A percentile compares a stretch with the other conserved stretches of the same genome.
Conservation (phyloP, 2,797 vertebrate genomes). For the Melanotaenia pygmaea region DNA sequence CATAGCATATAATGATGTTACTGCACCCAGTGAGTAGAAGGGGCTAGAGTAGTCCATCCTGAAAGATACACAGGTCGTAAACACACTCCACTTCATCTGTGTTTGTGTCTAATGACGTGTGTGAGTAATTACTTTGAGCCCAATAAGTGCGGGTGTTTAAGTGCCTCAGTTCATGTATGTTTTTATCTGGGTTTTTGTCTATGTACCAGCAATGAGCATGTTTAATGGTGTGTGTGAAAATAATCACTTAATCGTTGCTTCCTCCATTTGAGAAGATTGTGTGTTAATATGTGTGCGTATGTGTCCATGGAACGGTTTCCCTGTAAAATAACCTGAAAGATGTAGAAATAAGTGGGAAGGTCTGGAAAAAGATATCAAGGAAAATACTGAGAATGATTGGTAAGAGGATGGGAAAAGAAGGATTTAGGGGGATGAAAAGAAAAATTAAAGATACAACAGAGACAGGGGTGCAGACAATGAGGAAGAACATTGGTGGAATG, state of each 20-base stretch:
- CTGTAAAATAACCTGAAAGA: slow-evolving; percentile 52
- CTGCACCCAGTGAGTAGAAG: slow-evolving; percentile 38
- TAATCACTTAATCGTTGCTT: slow-evolving; percentile 78
- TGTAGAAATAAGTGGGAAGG: slow-evolving; percentile 35
- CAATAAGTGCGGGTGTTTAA: slow-evolving; percentile 68
- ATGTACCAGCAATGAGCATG: slow-evolving; percentile 72
- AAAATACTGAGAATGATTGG: slow-evolving; percentile 50
- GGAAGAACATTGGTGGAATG: slow-evolving; percentile 37
- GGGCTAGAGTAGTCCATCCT: slow-evolving; percentile 38
- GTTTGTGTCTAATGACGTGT: slow-evolving; percentile 79
- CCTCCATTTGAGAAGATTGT: slow-evolving; percentile 67
- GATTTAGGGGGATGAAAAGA: slow-evolving; percentile 27
- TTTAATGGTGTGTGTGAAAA: slow-evolving; percentile 82
- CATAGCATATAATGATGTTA: slow-evolving; percentile 42
- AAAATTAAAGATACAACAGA: slow-evolving; percentile 29
- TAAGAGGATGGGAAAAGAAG: slow-evolving; percentile 26
- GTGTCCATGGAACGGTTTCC: slow-evolving; percentile 40
- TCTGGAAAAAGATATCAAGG: slow-evolving; percentile 27
- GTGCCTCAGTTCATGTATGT: slow-evolving; percentile 77
- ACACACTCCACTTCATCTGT: slow-evolving; percentile 75
- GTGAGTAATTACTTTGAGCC: slow-evolving; percentile 78
- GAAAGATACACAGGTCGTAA: slow-evolving; percentile 72
- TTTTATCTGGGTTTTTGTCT: slow-evolving; percentile 75
- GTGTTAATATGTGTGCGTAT: slow-evolving; percentile 41
- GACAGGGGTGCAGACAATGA: slow-evolving; percentile 16